Conservation (phyloP, 2,888 invertebrate genomes). For the Nasonovia ribisnigri region DNA sequence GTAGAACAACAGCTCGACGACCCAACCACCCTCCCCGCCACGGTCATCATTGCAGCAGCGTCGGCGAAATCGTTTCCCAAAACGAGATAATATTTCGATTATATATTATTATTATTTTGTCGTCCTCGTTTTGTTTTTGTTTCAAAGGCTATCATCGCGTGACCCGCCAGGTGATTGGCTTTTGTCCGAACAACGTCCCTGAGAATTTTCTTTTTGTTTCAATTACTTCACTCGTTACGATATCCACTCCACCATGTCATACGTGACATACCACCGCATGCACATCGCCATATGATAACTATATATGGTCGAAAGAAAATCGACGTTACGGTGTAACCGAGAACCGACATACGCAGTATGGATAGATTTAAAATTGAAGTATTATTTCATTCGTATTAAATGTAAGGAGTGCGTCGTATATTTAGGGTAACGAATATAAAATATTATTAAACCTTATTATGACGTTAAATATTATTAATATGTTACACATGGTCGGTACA, state of each 20-base stretch:
- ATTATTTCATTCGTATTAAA: not conserved
- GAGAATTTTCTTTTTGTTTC: not conserved
- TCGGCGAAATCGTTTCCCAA: slow-evolving; percentile 30
- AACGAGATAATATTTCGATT: slow-evolving; percentile 30
- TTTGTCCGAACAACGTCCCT: not conserved
- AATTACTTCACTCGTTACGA: not conserved
- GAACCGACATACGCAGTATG: not conserved
- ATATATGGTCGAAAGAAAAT: not conserved
- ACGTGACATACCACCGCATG: too few relatives aligned
- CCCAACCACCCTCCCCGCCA: not conserved
- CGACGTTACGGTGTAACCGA: too few relatives aligned
- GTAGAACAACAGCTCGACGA: slow-evolving; percentile 1
- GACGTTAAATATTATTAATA: not conserved
- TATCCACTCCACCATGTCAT: not conserved
- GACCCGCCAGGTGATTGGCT: not conserved
- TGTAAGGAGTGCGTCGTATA: not conserved
- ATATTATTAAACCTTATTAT: not conserved
- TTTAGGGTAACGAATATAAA: not conserved
- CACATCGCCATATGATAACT: not conserved
- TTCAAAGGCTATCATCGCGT: not conserved
- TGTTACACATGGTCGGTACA: not conserved
- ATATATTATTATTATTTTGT: not conserved
- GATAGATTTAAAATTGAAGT: not conserved
- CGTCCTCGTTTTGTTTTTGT: not conserved
- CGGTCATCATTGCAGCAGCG: not conserved